These are phyloP conservation scores for Oopsacas minuta DNA, from an alignment of 37 sponge, comb jelly and placozoan genomes.

Conservation along the genomic window DNA sequence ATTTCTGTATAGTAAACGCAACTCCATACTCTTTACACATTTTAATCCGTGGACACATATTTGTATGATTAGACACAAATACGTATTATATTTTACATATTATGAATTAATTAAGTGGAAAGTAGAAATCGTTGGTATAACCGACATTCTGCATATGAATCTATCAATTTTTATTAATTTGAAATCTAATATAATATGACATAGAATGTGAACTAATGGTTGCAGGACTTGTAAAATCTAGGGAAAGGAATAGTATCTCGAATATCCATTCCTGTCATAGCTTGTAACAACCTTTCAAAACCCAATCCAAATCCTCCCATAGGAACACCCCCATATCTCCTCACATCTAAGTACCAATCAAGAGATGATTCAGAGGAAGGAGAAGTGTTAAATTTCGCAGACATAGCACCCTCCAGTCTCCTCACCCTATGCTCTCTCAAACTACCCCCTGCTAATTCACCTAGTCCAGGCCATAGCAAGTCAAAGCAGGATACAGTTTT, in stretches of 20 bases:
- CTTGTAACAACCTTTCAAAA: slow-evolving; percentile 71
- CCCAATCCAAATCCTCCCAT: slow-evolving; percentile 93
- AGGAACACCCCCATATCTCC: slow-evolving; percentile 68
- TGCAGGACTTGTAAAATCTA: slow-evolving; percentile 58
- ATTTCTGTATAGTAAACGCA: no score
- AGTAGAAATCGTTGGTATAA: no score
- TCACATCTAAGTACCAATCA: slow-evolving; percentile 62
- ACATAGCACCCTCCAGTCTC: not conserved
- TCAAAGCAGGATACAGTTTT: slow-evolving; percentile 26
- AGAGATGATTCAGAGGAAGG: not conserved
- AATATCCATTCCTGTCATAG: slow-evolving; percentile 48
- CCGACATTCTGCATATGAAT: no score
- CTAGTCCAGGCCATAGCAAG: slow-evolving; percentile 36
- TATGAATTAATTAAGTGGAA: no score
- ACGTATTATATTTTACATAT: no score
- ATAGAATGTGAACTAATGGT: not conserved
- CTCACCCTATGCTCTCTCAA: slow-evolving; percentile 36
- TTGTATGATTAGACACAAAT: no score
- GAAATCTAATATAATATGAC: not conserved
- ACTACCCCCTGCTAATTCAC: slow-evolving; percentile 43
- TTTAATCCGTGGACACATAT: no score
- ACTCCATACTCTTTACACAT: no score
- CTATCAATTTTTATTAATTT: no score
- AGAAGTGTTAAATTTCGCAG: not conserved
- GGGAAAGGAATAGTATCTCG: slow-evolving; percentile 80